These are phyloP conservation scores for Pangasius sanitwongsei DNA, from an alignment of 2,797 vertebrate species.

Conservation along the genomic window DNA sequence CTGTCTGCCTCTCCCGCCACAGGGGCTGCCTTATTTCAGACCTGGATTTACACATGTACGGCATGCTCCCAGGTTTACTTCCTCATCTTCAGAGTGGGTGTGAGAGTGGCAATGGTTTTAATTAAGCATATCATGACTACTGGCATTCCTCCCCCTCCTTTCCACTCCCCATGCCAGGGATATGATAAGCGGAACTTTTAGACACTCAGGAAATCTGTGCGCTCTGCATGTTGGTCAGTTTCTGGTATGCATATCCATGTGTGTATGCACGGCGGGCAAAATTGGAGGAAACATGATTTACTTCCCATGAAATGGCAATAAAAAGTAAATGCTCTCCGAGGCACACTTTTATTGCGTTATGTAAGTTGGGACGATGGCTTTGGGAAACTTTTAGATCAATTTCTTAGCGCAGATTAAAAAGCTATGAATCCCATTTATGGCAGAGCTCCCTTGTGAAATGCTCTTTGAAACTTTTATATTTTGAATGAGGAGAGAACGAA, in stretches of 20 bases:
- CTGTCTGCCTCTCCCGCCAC: slow-evolving; percentile 38
- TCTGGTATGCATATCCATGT: not conserved
- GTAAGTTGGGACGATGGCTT: slow-evolving; percentile 77
- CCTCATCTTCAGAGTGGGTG: not conserved
- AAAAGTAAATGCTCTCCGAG: slow-evolving; percentile 79
- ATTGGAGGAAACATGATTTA: slow-evolving; percentile 59
- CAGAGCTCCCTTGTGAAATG: slow-evolving; percentile 80
- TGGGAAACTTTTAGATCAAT: slow-evolving; percentile 84
- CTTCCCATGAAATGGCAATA: slow-evolving; percentile 73
- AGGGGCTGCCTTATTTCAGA: slow-evolving; percentile 29
- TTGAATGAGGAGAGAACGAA: slow-evolving; percentile 78
- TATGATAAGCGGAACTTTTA: not conserved
- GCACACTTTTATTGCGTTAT: slow-evolving; percentile 76
- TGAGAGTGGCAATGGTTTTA: slow-evolving; percentile 38
- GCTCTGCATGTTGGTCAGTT: slow-evolving; percentile 39
- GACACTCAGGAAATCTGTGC: slow-evolving; percentile 20
- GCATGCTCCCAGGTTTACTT: slow-evolving; percentile 40
- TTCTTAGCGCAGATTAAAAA: slow-evolving; percentile 82
- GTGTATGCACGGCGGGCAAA: not conserved
- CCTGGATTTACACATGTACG: slow-evolving; percentile 40
- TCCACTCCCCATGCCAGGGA: not conserved
- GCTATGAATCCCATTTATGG: slow-evolving; percentile 83
- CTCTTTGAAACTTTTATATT: slow-evolving; percentile 78
- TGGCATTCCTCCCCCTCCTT: not conserved
- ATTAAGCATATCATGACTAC: slow-evolving; percentile 48